Conservation (phyloP, 1,140 invertebrate species). For the Chionoecetes opilio region DNA sequence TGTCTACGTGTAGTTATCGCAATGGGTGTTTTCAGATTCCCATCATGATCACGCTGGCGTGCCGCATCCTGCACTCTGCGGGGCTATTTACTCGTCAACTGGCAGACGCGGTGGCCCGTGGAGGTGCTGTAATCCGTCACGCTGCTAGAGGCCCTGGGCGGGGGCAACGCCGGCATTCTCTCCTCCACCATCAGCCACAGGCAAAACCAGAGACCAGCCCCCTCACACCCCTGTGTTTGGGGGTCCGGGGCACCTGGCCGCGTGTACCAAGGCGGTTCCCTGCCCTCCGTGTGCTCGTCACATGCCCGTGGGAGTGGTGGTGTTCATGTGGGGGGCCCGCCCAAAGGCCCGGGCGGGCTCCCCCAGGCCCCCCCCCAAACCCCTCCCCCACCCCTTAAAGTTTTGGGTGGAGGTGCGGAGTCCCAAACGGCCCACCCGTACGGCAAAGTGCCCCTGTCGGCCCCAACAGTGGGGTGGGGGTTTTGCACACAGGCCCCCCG, state of each 20-base stretch:
- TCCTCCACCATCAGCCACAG: slow-evolving; percentile 76
- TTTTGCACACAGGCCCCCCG: too few relatives aligned
- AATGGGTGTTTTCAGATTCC: slow-evolving; percentile 60
- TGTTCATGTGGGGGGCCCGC: slow-evolving; percentile 78
- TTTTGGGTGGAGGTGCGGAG: too few relatives aligned
- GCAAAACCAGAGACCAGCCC: slow-evolving; percentile 77
- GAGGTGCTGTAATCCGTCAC: slow-evolving; percentile 72
- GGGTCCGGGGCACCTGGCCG: slow-evolving; percentile 73
- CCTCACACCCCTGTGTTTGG: slow-evolving; percentile 77
- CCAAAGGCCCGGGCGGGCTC: too few relatives aligned
- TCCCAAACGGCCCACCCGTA: too few relatives aligned
- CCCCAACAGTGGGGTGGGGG: too few relatives aligned
- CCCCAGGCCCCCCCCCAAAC: too few relatives aligned
- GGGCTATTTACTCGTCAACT: slow-evolving; percentile 74
- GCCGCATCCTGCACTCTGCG: slow-evolving; percentile 62
- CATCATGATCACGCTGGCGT: slow-evolving; percentile 61
- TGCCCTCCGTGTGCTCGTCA: slow-evolving; percentile 62
- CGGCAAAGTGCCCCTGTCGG: too few relatives aligned
- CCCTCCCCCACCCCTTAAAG: too few relatives aligned
- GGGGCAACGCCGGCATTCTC: slow-evolving; percentile 67
- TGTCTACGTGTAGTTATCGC: background rate
- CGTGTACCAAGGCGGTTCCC: slow-evolving; percentile 74
- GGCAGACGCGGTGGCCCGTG: slow-evolving; percentile 67
- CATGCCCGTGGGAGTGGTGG: slow-evolving; percentile 61
- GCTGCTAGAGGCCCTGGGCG: slow-evolving; percentile 72